Percentiles rank a stretch among this genome's conserved stretches.
phyloP scores from a whole-genome alignment of 2,797 vertebrate genomes.

The Chloroceryle amazona region DNA sequence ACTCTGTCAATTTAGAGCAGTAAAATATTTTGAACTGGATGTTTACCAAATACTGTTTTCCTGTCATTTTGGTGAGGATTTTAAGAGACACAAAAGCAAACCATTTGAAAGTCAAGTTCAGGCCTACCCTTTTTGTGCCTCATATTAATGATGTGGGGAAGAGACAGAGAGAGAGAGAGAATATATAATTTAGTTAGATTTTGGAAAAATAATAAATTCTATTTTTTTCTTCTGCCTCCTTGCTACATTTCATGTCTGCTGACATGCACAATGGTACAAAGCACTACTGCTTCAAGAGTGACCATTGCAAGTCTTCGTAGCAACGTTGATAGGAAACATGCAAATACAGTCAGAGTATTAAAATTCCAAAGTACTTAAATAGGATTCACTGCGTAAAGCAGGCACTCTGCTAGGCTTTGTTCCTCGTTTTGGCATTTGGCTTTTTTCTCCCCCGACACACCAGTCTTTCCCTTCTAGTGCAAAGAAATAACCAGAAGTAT shows the following conservation, averaged over 20 bases:
- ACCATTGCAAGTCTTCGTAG: conserved; percentile 56
- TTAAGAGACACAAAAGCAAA: conserved; percentile 41
- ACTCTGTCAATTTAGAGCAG: conserved; percentile 54
- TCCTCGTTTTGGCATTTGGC: background rate
- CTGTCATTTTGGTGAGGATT: background rate
- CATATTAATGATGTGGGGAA: conserved; percentile 6
- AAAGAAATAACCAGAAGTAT: conserved; percentile 64
- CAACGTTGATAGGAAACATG: conserved; percentile 43
- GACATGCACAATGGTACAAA: conserved; percentile 54
- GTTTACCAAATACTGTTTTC: conserved; percentile 1
- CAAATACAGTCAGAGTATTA: conserved; percentile 11
- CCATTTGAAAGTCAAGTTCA: conserved; percentile 8
- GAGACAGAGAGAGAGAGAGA: conserved; percentile 20
- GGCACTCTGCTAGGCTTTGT: background rate
- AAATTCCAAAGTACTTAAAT: conserved; percentile 15
- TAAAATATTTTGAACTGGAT: background rate
- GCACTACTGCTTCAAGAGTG: conserved; percentile 12
- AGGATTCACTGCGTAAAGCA: conserved; percentile 27
- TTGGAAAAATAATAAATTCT: background rate
- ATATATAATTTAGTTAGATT: background rate
- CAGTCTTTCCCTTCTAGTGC: conserved; percentile 62
- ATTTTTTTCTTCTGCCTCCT: conserved; percentile 6
- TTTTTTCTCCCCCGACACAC: background rate
- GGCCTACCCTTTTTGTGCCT: conserved; percentile 58
- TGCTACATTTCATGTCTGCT: conserved; percentile 70